Base-by-base conservation (phyloP, 1,140 invertebrate genomes). In the Drosophila obscura region DNA sequence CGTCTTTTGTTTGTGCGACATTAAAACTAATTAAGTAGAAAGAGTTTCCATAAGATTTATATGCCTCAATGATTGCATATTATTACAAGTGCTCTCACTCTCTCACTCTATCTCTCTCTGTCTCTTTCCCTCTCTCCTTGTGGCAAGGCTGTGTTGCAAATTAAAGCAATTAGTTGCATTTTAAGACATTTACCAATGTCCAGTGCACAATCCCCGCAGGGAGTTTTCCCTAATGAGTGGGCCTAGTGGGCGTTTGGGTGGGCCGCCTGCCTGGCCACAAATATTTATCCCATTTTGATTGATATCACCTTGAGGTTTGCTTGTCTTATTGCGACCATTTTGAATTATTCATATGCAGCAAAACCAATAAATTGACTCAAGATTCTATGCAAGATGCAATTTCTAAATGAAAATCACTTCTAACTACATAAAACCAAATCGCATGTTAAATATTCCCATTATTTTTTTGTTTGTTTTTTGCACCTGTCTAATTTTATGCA, bases 1-100 rank as follows among this genome's bases (percentile, higher is more conserved):
- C 83, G 59, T 39, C 82, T 62, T 87, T 87, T 68, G 69, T 75
- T 71, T 76, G 72, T 56, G 71, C 15, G 60, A 75, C 72, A 87
- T 88, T 88, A 81, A 82, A 88, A 88, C 83, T 88, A 87, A 87
- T 87, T 87, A 87, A 88, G 81, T 85, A 78, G 78, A 85, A 85
- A 87, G 81, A 85, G 80, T 82, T 68, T 22, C 74, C 51, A 68
- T 67, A 81, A 75, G 81, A 85, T 85, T 85, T 87, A 85, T 78
- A 67, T 66, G 79, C 69, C n/a, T 78, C 82, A 61, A 77, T 77
- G 67, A 64, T 31, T 74, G 58, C 48, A 64, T 63, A 39, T 64
- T 66, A 51, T 77, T 50, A 35, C 67, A 69, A 69, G 71, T 69
- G 82, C 35, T 39, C 35, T 13, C 35, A 5, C 35, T 4, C 11